Evolutionary conservation across 2,113 vertebrate genomes (phyloP).

Genomic region (Piaya cayana): DNA sequence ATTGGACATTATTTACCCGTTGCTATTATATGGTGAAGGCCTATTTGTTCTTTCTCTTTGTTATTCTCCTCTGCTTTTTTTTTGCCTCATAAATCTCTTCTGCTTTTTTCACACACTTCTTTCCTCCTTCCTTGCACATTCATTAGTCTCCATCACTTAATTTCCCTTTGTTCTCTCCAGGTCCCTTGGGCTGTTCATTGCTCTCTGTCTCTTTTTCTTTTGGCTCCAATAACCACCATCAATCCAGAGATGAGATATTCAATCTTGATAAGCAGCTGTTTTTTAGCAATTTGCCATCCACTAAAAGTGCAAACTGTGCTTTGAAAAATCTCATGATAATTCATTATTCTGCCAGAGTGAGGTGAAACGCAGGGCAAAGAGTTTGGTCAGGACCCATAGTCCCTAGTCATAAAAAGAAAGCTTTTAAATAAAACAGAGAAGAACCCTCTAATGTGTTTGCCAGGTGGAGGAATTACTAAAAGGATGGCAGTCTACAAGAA

Average conservation of each 20-base stretch:
- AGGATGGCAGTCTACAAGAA: neutral
- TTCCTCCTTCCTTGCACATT: neutral
- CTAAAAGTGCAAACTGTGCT: slow-evolving; percentile 20
- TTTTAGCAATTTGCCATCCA: slow-evolving; percentile 45
- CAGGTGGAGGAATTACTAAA: neutral
- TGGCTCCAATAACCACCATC: slow-evolving; percentile 22
- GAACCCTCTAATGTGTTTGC: neutral
- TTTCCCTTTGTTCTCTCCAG: slow-evolving; percentile 3
- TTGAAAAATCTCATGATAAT: slow-evolving; percentile 48
- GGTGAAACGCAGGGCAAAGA: slow-evolving; percentile 49
- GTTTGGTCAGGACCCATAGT: neutral
- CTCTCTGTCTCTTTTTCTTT: slow-evolving; percentile 47
- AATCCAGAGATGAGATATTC: slow-evolving; percentile 41
- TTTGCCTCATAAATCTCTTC: neutral
- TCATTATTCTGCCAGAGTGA: slow-evolving; percentile 34
- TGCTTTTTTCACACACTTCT: neutral
- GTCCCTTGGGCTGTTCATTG: slow-evolving; percentile 2
- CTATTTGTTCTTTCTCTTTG: neutral
- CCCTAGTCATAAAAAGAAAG: neutral
- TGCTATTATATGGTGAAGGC: neutral
- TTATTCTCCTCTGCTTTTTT: neutral
- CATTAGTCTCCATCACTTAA: slow-evolving; percentile 47
- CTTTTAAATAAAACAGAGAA: neutral
- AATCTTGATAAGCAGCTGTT: slow-evolving; percentile 48
- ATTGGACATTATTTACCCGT: neutral